Percentiles rank a stretch among this genome's conserved stretches.
Evolutionary conservation across 1,140 invertebrate genomes (phyloP).

Genomic region (Holotrichia oblita): DNA sequence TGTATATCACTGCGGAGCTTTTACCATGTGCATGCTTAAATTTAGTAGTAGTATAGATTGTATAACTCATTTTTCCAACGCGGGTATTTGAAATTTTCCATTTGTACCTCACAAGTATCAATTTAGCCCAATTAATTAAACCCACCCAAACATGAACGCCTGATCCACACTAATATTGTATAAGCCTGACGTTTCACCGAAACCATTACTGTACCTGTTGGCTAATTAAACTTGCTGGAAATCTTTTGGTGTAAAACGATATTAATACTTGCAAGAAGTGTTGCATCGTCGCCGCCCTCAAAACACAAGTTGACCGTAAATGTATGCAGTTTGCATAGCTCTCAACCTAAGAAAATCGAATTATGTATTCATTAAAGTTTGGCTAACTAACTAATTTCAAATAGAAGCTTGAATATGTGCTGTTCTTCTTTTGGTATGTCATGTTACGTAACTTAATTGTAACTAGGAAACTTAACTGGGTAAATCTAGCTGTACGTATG

Average conservation of each 20-base stretch:
- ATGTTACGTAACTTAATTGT: neutral
- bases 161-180: too few relatives aligned
- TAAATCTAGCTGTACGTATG: too few relatives aligned
- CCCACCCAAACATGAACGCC: too few relatives aligned
- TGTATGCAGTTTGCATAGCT: neutral
- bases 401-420: too few relatives aligned
- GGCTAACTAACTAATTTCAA: conserved; percentile 9
- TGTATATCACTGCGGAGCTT: too few relatives aligned
- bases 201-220: neutral
- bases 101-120: too few relatives aligned
- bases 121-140: too few relatives aligned
- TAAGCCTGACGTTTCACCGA: neutral
- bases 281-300: neutral
- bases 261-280: neutral
- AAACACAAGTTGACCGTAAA: neutral
- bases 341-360: neutral
- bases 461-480: neutral
- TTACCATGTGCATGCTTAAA: too few relatives aligned
- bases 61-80: too few relatives aligned
- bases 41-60: too few relatives aligned
- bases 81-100: too few relatives aligned
- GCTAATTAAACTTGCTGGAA: neutral
- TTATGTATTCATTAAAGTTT: conserved; percentile 11
- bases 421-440: neutral
- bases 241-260: neutral